Evolutionary conservation across 2,888 invertebrate species (phyloP), one percentile per base, ranked within the genome.

Genomic region (Lypha dubia): DNA sequence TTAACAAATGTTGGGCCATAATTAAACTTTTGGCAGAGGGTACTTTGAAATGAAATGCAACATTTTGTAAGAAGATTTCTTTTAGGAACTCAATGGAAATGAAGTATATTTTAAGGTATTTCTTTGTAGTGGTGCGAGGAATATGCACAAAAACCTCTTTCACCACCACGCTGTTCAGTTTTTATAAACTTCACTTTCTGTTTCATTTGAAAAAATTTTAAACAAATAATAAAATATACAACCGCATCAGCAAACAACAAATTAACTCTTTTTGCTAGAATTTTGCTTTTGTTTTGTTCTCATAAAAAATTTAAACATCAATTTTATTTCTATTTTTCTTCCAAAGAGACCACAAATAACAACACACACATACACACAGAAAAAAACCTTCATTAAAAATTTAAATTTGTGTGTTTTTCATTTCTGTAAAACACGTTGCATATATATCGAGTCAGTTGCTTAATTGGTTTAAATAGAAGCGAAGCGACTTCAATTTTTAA

Each of bases 371-470:
- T 53, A 13, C 5, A 60, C 15, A 13, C 17, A 41, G 15, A 9
- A 44, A 17, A 53, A 60, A 71, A 60, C 41, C 56, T 60, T 67
- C 71, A 67, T 62, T 73, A 56, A 44, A 77, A 83, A 44, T 67
- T 73, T 65, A 32, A n/a, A n/a, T 65, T 1, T 49, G 11, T 20
- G 7, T 20, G 7, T 20, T 17, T 49, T 65, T 65, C n/a, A n/a
- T 28, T n/a, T 44, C 7, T 35, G 35, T 35, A 9, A 5, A 8
- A 35, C 7, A 35, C 28, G 28, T 28, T 28, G 28, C 5, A 4
- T 28, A 28, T 11, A 38, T 35, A 74, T 74, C 3, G 32, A 63
- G 17, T 53, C 32, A 28, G 41, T 74, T 35, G 20, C 60, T 58
- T 46, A 58, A 49, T n/a, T 28, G 28, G 58, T 3, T 58, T 20